A percentile compares a stretch with the other conserved stretches of the same genome.
phyloP scores from a whole-genome alignment of 2,113 vertebrate species.

The Aplodontia rufa region DNA sequence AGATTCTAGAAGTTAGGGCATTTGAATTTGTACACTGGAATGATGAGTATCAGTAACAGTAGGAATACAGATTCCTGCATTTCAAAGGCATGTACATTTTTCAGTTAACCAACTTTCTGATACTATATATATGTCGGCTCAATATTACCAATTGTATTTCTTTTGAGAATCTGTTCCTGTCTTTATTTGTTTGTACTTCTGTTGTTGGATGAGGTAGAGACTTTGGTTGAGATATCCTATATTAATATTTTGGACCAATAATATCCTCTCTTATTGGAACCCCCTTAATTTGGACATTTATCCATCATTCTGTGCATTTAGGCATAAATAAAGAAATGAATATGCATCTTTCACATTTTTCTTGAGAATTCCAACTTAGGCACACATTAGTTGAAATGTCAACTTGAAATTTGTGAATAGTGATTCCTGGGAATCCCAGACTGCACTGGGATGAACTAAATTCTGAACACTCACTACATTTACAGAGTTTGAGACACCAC shows the following conservation, averaged over 20 bases:
- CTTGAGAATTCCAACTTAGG: not conserved
- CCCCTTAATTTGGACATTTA: not conserved
- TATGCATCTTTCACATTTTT: not conserved
- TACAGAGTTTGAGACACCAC: not conserved
- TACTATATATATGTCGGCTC: not conserved
- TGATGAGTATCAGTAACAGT: not conserved
- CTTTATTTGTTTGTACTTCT: slow-evolving; percentile 2
- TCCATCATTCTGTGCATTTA: not conserved
- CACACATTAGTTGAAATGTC: not conserved
- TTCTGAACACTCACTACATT: not conserved
- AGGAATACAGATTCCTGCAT: not conserved
- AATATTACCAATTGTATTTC: not conserved
- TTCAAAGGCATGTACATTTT: not conserved
- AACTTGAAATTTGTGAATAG: not conserved
- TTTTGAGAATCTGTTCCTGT: not conserved
- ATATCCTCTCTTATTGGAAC: not conserved
- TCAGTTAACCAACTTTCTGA: not conserved
- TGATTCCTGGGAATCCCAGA: not conserved
- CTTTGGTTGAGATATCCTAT: not conserved
- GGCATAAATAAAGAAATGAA: not conserved
- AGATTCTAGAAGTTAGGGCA: not conserved
- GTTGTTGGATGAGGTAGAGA: not conserved
- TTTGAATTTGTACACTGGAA: not conserved
- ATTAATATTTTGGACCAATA: not conserved
- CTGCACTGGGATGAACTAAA: not conserved